Base-by-base conservation (phyloP, 1,140 invertebrate species). In the Diachasmimorpha longicaudata region DNA sequence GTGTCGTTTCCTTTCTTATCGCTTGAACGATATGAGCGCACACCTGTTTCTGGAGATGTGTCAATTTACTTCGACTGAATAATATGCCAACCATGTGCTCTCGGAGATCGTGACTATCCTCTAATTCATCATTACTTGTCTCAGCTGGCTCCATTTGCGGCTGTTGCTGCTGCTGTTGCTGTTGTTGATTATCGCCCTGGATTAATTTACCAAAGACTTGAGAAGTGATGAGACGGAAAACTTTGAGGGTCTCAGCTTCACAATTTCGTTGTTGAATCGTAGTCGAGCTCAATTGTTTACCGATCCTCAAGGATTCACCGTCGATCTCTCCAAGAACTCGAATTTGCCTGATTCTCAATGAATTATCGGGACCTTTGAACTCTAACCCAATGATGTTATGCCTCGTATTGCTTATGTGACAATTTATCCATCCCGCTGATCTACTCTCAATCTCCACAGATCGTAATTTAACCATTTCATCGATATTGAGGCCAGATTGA, bases 81-180 rank as follows among this genome's bases (percentile, higher is more conserved):
- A 99, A 89, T 79, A 99, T 99, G 69, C 97, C 97, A 19, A 99
- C 97, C 92, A 99, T 97, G 83, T 99, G 97, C 85, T 99, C 97
- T 19, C 97, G 93, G 0, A 99, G 89, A 87, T 99, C 96, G 74
- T 95, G 95, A 82, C 95, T 95, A 71, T 94, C 93, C 52, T 92
- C 92, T 16, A 90, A 81, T 78, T 92, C 90, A 74, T 92, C 90
- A 71, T 90, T 87, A 70, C 82, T 86, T 74, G 89, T 79, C 79
- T 90, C 86, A 37, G 85, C 79, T 73, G 85, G 83, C 39, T 79
- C 77, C 25, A 86, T 82, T 48, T 87, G 81, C 48, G 89, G 88
- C 25, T 91, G 79, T 31, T 91, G 44, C 46, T 39, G 19, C 36
- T 69, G 44, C 37, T 16, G 14, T 13, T 79, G 77, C 31, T 87